Conservation (phyloP, 2,113 vertebrate species). For the Mystacornis crossleyi region DNA sequence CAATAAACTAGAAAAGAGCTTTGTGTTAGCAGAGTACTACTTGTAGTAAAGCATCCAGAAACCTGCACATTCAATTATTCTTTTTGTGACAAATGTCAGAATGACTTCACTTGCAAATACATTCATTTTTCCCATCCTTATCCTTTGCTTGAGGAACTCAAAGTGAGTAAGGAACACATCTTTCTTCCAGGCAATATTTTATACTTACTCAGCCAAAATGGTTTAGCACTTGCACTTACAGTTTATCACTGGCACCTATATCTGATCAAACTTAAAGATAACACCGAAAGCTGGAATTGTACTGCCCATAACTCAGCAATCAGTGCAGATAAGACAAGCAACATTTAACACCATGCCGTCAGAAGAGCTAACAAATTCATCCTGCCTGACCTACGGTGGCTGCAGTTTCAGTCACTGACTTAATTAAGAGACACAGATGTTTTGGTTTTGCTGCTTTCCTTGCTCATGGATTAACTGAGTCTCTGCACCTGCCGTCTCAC, state of each 20-base stretch:
- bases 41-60: neutral
- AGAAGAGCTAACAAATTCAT: neutral
- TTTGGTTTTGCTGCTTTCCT: neutral
- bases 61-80: neutral
- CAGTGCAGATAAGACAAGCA: neutral
- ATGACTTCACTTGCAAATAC: neutral
- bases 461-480: constrained; percentile 19
- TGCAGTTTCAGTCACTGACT: neutral
- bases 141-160: neutral
- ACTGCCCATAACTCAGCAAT: neutral
- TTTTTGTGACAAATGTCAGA: neutral
- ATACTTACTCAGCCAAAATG: neutral
- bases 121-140: neutral
- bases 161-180: neutral
- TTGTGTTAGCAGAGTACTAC: neutral
- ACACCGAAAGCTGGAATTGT: neutral
- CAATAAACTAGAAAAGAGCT: neutral
- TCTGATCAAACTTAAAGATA: neutral
- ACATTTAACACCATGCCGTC: neutral
- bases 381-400: neutral
- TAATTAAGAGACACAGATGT: constrained; percentile 31
- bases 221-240: neutral
- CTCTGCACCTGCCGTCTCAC: constrained; percentile 50
- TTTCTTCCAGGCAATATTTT: neutral
- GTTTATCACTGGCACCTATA: neutral